A percentile compares a stretch with the other conserved stretches of the same genome.
Conservation (phyloP, 92 coral and sea anemone species). For the Porites rus region DNA sequence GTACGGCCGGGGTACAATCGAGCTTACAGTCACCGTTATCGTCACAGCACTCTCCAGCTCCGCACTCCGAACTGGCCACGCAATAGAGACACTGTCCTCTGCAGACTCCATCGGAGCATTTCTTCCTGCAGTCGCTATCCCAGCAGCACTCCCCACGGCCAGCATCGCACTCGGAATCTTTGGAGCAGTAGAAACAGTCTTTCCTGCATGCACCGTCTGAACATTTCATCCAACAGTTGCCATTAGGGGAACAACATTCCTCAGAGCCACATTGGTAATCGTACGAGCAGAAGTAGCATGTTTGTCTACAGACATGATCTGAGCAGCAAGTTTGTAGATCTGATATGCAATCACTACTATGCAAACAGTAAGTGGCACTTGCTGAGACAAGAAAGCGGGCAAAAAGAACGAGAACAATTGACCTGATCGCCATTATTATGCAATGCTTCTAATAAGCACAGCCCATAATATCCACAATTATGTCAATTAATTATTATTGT, state of each 20-base stretch:
- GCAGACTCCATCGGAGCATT: constrained; percentile 13
- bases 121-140: background rate
- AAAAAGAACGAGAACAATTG: background rate
- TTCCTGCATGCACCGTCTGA: background rate
- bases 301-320: background rate
- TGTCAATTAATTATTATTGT: no score
- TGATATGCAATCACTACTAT: background rate
- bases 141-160: background rate
- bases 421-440: background rate
- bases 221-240: background rate
- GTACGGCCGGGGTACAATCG: background rate
- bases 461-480: background rate
- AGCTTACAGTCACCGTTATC: background rate
- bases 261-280: background rate
- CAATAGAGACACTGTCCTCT: background rate
- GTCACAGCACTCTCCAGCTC: constrained; percentile 15
- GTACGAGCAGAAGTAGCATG: constrained; percentile 1
- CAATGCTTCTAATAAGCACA: background rate
- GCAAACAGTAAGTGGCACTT: background rate
- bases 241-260: background rate
- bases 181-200: background rate
- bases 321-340: background rate
- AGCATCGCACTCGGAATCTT: background rate
- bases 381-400: background rate
- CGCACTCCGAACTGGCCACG: background rate